Evolutionary conservation across 1,140 invertebrate species (phyloP).

Genomic region (Drosophila melanogaster): DNA sequence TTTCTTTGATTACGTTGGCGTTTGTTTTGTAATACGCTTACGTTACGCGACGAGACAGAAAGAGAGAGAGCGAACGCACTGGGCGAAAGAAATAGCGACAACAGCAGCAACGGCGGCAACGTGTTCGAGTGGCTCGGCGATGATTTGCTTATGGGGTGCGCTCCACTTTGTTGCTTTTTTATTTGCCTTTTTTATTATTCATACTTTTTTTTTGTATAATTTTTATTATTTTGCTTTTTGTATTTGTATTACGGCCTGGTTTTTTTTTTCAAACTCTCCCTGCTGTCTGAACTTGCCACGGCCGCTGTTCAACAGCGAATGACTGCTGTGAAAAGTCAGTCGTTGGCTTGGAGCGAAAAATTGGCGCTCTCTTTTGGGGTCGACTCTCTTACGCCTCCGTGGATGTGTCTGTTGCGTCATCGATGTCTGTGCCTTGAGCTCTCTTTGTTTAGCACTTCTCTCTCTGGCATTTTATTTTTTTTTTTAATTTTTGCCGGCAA

Average conservation of each 20-base stretch:
- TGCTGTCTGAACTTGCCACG: slow-evolving; percentile 70
- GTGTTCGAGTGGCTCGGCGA: slow-evolving; percentile 55
- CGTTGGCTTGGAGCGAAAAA: slow-evolving; percentile 4
- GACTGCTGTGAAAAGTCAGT: slow-evolving; percentile 28
- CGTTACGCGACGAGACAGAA: slow-evolving; percentile 62
- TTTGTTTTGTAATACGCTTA: slow-evolving; percentile 78
- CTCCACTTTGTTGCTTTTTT: slow-evolving; percentile 34
- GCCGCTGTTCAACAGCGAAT: slow-evolving; percentile 72
- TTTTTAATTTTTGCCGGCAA: slow-evolving; percentile 66
- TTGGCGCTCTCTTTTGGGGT: slow-evolving; percentile 10
- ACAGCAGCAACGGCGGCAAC: slow-evolving; percentile 35
- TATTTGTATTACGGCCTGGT: slow-evolving; percentile 10
- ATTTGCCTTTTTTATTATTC: slow-evolving; percentile 2
- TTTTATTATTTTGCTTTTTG: slow-evolving; percentile 14
- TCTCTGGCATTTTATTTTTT: not conserved
- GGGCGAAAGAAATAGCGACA: slow-evolving; percentile 10
- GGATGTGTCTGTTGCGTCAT: slow-evolving; percentile 44
- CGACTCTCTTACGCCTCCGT: slow-evolving; percentile 42
- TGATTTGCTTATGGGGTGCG: slow-evolving; percentile 28
- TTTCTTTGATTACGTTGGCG: slow-evolving; percentile 41
- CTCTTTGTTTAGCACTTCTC: slow-evolving; percentile 25
- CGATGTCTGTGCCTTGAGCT: slow-evolving; percentile 9
- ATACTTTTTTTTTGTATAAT: slow-evolving; percentile 8
- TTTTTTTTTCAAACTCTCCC: slow-evolving; percentile 16
- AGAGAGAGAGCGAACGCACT: slow-evolving; percentile 8